phyloP scores from a whole-genome alignment of 2,797 vertebrate species.

The Labeo calbasu region DNA sequence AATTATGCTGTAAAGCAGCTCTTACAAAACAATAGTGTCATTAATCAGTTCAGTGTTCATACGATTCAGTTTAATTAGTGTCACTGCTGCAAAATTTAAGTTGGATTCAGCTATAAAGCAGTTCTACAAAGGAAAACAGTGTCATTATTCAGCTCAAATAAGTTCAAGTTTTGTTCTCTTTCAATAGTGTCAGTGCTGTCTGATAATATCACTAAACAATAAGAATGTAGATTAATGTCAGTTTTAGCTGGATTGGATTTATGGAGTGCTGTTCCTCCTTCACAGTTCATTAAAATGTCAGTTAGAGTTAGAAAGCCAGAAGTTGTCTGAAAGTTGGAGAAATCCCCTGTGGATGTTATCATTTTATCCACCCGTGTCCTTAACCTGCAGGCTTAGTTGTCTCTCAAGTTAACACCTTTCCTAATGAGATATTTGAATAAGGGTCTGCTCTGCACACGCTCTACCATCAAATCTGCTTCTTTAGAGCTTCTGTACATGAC shows the following conservation, averaged over 20 bases:
- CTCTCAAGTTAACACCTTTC: slow-evolving; percentile 18
- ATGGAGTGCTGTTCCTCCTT: neutral
- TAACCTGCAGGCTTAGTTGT: slow-evolving; percentile 16
- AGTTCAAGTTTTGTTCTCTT: neutral
- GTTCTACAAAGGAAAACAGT: neutral
- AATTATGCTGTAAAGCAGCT: neutral
- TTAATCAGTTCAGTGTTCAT: neutral
- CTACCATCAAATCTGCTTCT: neutral
- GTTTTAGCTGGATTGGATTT: neutral
- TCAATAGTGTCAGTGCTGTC: too few species aligned
- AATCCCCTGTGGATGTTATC: slow-evolving; percentile 31
- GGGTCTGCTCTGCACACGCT: neutral
- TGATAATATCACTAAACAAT: neutral
- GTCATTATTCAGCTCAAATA: neutral
- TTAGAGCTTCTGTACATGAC: slow-evolving; percentile 7
- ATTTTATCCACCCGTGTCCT: slow-evolving; percentile 5
- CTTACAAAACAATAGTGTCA: neutral
- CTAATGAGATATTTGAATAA: slow-evolving; percentile 29
- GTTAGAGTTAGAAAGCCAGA: neutral
- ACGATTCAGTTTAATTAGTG: neutral
- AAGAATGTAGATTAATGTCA: neutral
- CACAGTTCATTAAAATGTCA: slow-evolving; percentile 5
- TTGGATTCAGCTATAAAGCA: too few species aligned
- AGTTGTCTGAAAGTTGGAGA: neutral
- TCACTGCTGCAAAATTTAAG: neutral